These are phyloP conservation scores for Antechinus flavipes DNA, from an alignment of 2,113 vertebrate genomes.

Conservation along the genomic window DNA sequence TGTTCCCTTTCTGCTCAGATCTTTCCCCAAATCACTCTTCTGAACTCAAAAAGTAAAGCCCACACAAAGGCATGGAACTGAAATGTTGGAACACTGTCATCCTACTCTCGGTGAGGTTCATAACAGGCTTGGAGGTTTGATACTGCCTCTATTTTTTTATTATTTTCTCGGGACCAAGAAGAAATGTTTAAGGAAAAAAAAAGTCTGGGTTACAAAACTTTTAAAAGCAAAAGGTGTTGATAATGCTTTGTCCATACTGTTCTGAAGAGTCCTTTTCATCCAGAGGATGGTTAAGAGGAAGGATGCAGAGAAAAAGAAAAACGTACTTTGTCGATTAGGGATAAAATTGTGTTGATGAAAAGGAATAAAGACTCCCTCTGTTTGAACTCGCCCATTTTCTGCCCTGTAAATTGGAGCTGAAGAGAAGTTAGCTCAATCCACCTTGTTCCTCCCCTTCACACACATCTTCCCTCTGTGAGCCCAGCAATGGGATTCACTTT, in stretches of 20 bases:
- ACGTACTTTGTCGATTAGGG: not conserved
- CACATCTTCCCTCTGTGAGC: constrained; percentile 44
- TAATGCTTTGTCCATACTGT: not conserved
- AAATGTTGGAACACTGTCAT: not conserved
- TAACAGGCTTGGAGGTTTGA: not conserved
- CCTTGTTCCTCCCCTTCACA: constrained; percentile 32
- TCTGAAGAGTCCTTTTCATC: not conserved
- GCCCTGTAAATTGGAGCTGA: not conserved
- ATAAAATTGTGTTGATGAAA: accelerated
- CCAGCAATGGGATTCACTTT: constrained; percentile 72
- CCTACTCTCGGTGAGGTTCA: not conserved
- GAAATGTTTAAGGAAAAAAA: not conserved
- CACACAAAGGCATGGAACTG: not conserved
- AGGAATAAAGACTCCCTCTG: not conserved
- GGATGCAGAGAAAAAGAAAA: not conserved
- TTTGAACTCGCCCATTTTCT: not conserved
- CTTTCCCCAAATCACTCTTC: not conserved
- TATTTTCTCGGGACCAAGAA: not conserved
- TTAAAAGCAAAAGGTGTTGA: not conserved
- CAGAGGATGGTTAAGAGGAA: not conserved
- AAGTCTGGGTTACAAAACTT: not conserved
- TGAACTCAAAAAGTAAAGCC: not conserved
- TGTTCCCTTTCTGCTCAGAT: not conserved
- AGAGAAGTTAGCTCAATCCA: not conserved
- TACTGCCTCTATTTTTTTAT: not conserved